phyloP scores from a whole-genome alignment of 2,888 invertebrate genomes.

The Emmelina monodactyla region DNA sequence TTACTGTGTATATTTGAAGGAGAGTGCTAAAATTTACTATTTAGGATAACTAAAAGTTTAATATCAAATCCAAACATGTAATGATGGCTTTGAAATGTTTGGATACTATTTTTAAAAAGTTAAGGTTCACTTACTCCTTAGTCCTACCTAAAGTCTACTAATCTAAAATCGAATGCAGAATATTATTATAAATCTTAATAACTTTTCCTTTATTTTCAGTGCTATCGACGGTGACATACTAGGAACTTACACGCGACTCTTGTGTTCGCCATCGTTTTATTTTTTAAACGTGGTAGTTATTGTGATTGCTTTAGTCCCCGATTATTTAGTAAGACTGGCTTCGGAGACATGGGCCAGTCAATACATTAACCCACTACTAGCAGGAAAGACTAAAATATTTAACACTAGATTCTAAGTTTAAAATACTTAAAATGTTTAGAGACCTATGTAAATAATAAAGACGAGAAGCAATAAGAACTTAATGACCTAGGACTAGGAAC shows the following conservation, averaged over 20 bases:
- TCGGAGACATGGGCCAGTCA: slow-evolving; percentile 27
- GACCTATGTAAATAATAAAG: no score
- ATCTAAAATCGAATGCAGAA: no score
- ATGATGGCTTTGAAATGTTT: slow-evolving; percentile 3
- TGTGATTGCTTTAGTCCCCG: slow-evolving; percentile 64
- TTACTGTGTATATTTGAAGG: no score
- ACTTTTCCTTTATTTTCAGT: slow-evolving; percentile 25
- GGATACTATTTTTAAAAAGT: background rate
- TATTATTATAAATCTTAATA: no score
- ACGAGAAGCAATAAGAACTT: no score
- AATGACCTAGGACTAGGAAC: no score
- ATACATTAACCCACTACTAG: background rate
- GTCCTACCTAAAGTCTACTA: no score
- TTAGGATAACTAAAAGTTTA: no score
- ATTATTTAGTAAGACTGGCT: slow-evolving; percentile 35
- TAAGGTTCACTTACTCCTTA: no score
- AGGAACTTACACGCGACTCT: slow-evolving; percentile 67
- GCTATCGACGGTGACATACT: slow-evolving; percentile 61
- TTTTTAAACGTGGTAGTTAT: slow-evolving; percentile 59
- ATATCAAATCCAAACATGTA: no score
- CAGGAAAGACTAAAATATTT: background rate
- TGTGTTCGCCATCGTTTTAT: slow-evolving; percentile 68
- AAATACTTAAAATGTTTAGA: no score
- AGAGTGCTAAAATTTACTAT: no score
- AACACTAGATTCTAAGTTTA: background rate